Conservation (phyloP, 2,888 invertebrate genomes). For the Metalampra italica region DNA sequence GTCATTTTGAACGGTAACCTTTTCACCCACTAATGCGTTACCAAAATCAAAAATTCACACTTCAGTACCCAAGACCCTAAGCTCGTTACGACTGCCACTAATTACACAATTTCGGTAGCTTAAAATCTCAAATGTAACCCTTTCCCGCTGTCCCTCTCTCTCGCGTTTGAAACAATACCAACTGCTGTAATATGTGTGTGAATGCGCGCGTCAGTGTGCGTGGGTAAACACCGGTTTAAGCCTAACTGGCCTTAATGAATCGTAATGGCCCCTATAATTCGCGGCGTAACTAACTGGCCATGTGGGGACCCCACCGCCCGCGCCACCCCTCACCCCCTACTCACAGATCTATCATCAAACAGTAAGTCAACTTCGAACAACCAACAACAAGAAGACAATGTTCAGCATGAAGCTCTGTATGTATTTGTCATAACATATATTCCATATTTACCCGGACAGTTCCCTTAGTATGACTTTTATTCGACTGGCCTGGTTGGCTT, state of each 20-base stretch:
- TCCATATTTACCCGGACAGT: too few relatives aligned
- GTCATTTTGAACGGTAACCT: neutral
- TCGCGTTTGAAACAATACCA: constrained; percentile 54
- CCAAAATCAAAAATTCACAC: constrained; percentile 48
- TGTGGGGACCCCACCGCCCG: constrained; percentile 57
- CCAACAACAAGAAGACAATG: too few relatives aligned
- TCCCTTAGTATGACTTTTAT: too few relatives aligned
- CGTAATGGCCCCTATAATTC: constrained; percentile 80
- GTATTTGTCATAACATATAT: too few relatives aligned
- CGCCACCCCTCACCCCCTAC: constrained; percentile 14
- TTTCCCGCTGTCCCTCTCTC: constrained; percentile 42
- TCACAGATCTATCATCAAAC: too few relatives aligned
- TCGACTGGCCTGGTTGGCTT: too few relatives aligned
- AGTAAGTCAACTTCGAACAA: too few relatives aligned
- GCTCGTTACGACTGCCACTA: constrained; percentile 65
- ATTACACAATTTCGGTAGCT: constrained; percentile 65
- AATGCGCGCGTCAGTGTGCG: constrained; percentile 51
- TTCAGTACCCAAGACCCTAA: constrained; percentile 55
- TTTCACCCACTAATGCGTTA: neutral
- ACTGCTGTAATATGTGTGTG: constrained; percentile 53
- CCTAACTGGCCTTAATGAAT: constrained; percentile 81
- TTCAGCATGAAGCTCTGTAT: too few relatives aligned
- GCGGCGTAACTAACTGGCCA: constrained; percentile 79
- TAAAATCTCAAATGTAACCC: constrained; percentile 61
- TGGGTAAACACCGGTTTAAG: constrained; percentile 79